These are phyloP conservation scores for Chaetops frenatus DNA, from an alignment of 2,113 vertebrate genomes.

Conservation along the genomic window DNA sequence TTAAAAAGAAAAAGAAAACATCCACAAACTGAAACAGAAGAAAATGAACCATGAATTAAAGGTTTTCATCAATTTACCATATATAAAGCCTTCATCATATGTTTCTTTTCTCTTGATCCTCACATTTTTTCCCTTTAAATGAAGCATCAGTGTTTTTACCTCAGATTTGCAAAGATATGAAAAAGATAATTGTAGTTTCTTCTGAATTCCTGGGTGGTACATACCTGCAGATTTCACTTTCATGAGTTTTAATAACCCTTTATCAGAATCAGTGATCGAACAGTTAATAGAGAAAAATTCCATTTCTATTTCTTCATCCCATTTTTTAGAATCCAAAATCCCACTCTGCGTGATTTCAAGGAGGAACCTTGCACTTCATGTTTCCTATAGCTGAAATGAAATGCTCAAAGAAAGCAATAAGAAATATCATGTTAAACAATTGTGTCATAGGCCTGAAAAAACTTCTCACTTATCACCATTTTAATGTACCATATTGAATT, in stretches of 20 bases:
- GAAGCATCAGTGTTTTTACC: neutral
- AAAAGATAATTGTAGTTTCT: neutral
- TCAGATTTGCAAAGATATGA: neutral
- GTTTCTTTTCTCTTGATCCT: neutral
- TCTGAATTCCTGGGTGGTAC: neutral
- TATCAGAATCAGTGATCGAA: neutral
- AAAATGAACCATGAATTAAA: neutral
- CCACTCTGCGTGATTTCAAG: neutral
- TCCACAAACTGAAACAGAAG: neutral
- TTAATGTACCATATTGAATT: neutral
- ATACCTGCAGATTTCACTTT: neutral
- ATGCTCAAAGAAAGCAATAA: neutral
- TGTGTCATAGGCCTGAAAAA: neutral
- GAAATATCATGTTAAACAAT: neutral
- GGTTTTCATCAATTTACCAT: neutral
- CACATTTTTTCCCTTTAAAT: neutral
- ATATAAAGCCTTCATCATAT: neutral
- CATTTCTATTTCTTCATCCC: neutral
- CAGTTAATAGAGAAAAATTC: neutral
- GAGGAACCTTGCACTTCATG: neutral
- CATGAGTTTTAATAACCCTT: neutral
- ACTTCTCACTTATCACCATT: neutral
- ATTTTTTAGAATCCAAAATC: neutral
- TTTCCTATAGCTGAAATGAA: neutral
- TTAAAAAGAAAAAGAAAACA: neutral